A percentile compares a stretch with the other conserved stretches of the same genome.
These are phyloP conservation scores for Sylvietta virens DNA, from an alignment of 2,113 vertebrate species.

Conservation along the genomic window DNA sequence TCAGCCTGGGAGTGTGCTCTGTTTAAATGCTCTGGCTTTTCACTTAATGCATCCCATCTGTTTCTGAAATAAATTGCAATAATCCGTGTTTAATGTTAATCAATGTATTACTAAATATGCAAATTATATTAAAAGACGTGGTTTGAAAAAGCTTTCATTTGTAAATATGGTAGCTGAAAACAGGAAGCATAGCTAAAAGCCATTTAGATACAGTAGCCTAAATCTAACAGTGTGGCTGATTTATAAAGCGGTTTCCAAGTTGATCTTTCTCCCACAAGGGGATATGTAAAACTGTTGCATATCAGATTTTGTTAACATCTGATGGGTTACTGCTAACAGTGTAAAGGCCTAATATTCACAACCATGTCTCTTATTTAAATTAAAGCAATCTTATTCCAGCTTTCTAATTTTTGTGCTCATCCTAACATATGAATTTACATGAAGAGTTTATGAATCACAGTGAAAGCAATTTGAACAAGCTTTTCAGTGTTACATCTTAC, in stretches of 20 bases:
- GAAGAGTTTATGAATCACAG: conserved; percentile 76
- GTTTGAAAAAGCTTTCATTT: conserved; percentile 84
- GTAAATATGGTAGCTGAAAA: conserved; percentile 84
- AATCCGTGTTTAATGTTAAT: conserved; percentile 86
- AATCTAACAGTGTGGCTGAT: conserved; percentile 79
- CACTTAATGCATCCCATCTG: conserved; percentile 83
- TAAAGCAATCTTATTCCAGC: conserved; percentile 75
- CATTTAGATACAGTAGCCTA: conserved; percentile 82
- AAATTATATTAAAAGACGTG: conserved; percentile 86
- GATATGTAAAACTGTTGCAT: conserved; percentile 81
- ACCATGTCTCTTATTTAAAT: conserved; percentile 79
- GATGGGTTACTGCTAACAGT: conserved; percentile 70
- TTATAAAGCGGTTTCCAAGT: conserved; percentile 79
- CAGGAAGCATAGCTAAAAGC: conserved; percentile 85
- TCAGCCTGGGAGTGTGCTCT: conserved; percentile 72
- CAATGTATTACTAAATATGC: conserved; percentile 88
- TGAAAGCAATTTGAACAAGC: conserved; percentile 72
- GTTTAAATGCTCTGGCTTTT: conserved; percentile 74
- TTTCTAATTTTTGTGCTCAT: conserved; percentile 70
- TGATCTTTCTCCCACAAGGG: conserved; percentile 79
- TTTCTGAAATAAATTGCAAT: conserved; percentile 86
- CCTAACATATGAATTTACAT: conserved; percentile 71
- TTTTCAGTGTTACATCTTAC: conserved; percentile 69
- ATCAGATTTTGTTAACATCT: conserved; percentile 82
- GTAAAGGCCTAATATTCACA: conserved; percentile 71